These are phyloP conservation scores for Tympanoctomys barrerae DNA, from an alignment of 2,797 vertebrate genomes.

Conservation along the genomic window DNA sequence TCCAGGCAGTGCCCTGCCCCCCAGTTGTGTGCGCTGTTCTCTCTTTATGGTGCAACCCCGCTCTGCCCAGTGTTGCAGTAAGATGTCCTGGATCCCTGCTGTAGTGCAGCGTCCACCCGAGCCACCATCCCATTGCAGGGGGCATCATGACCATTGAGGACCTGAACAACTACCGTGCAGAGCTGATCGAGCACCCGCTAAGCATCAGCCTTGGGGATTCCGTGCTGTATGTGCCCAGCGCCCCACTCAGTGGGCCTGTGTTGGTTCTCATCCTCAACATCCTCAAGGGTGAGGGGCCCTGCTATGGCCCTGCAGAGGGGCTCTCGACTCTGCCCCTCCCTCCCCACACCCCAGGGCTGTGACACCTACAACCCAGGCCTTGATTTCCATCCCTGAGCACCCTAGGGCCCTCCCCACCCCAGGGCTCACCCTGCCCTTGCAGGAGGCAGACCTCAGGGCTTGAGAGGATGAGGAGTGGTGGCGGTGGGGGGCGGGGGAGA, in stretches of 20 bases:
- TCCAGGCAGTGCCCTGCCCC: not conserved
- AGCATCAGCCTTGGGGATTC: constrained; percentile 90
- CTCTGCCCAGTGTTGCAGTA: not conserved
- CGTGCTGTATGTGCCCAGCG: constrained; percentile 91
- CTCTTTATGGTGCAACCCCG: not conserved
- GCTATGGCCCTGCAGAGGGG: accelerated
- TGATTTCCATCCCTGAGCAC: not conserved
- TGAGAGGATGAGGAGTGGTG: not conserved
- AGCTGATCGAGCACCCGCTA: constrained; percentile 91
- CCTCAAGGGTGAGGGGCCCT: constrained; percentile 91
- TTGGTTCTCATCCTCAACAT: constrained; percentile 96
- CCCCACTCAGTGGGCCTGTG: constrained; percentile 95
- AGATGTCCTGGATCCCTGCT: not conserved
- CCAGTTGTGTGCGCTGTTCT: accelerated
- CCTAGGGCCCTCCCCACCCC: accelerated
- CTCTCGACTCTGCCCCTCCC: too few relatives aligned
- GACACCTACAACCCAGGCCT: too few relatives aligned
- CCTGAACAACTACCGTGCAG: constrained; percentile 90
- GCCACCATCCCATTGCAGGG: constrained; percentile 88
- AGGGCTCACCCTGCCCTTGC: not conserved
- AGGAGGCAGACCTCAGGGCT: not conserved
- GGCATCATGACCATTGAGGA: constrained; percentile 95
- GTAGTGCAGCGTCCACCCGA: not conserved
- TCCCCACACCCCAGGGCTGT: accelerated
- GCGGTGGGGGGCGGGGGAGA: not conserved